A percentile compares a stretch with the other conserved stretches of the same genome.
These are phyloP conservation scores for Otolemur crassicaudatus DNA, from an alignment of 2,797 vertebrate genomes.

Conservation along the genomic window DNA sequence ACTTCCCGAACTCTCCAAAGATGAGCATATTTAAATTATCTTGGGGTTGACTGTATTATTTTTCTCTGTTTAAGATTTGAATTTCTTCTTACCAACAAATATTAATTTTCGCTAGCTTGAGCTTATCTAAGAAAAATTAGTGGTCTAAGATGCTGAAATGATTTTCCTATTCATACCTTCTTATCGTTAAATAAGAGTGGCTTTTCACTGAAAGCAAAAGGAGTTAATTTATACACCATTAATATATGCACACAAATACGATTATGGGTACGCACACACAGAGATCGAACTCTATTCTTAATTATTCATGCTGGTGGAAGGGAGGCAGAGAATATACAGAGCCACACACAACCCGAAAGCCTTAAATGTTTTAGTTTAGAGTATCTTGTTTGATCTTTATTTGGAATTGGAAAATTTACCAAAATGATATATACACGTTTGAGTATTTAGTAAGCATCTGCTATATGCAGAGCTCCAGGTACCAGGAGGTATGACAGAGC, in stretches of 20 bases:
- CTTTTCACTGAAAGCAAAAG: constrained; percentile 29
- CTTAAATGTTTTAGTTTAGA: constrained; percentile 47
- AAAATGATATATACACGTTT: not conserved
- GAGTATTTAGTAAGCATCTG: not conserved
- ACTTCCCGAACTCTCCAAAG: not conserved
- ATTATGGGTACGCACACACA: not conserved
- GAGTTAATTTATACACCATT: not conserved
- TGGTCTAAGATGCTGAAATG: not conserved
- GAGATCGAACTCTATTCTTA: constrained; percentile 23
- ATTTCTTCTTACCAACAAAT: constrained; percentile 44
- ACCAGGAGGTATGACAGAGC: not conserved
- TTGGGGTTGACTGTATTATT: not conserved
- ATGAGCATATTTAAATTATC: not conserved
- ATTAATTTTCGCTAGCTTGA: constrained; percentile 31
- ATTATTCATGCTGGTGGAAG: constrained; percentile 31
- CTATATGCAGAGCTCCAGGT: not conserved
- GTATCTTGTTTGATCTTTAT: constrained; percentile 6
- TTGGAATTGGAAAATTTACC: constrained; percentile 26
- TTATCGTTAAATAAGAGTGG: not conserved
- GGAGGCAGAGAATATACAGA: not conserved
- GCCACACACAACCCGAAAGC: not conserved
- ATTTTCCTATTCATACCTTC: constrained; percentile 7
- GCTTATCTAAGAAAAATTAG: not conserved
- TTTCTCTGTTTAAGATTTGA: not conserved
- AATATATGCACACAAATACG: not conserved